Evolutionary conservation across 1,140 invertebrate species (phyloP).

Genomic region (Monochamus saltuarius): DNA sequence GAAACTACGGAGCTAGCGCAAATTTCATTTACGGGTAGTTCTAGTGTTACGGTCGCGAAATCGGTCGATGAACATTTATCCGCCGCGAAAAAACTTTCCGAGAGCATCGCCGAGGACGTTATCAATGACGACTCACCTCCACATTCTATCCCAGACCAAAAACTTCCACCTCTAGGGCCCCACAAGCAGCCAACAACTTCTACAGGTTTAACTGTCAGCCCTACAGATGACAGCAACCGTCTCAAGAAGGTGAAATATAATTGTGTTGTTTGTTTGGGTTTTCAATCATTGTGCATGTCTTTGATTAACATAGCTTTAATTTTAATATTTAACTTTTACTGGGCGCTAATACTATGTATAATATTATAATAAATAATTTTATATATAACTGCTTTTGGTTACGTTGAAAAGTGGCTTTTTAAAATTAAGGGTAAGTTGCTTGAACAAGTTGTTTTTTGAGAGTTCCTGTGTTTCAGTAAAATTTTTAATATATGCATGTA

Average conservation of each 20-base stretch:
- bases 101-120: constrained; percentile 41
- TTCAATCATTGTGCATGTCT: constrained; percentile 32
- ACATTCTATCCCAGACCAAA: constrained; percentile 33
- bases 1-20: background rate
- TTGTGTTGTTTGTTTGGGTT: constrained; percentile 37
- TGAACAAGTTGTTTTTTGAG: too few relatives aligned
- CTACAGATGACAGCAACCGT: constrained; percentile 19
- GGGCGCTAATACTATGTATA: constrained; percentile 18
- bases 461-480: too few relatives aligned
- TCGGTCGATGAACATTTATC: constrained; percentile 27
- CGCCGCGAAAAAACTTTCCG: constrained; percentile 31
- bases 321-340: constrained; percentile 25
- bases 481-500: too few relatives aligned
- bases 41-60: constrained; percentile 1
- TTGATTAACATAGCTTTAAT: constrained; percentile 30
- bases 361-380: too few relatives aligned
- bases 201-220: constrained; percentile 13
- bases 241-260: constrained; percentile 47
- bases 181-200: constrained; percentile 36
- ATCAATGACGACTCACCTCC: constrained; percentile 32
- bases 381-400: too few relatives aligned
- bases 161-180: constrained; percentile 39
- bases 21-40: background rate
- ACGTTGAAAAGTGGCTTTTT: constrained; percentile 9
- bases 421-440: constrained; percentile 4